Evolutionary conservation across 2,113 vertebrate species (phyloP).

Genomic region (Petrocephalus zakoni): DNA sequence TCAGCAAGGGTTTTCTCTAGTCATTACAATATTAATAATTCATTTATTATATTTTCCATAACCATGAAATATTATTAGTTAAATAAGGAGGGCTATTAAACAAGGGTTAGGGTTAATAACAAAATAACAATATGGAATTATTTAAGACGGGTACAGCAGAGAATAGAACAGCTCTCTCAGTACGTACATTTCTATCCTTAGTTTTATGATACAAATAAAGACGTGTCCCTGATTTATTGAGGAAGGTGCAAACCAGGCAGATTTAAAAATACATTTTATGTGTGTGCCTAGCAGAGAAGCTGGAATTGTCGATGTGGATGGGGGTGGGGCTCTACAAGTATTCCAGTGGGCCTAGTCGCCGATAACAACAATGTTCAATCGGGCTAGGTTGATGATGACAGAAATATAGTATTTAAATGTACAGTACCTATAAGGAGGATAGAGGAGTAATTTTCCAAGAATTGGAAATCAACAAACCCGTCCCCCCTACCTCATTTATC

Average conservation of each 20-base stretch:
- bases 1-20: no score
- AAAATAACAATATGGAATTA: background rate
- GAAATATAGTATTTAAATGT: background rate
- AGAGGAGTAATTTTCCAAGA: background rate
- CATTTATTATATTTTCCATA: background rate
- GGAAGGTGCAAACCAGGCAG: background rate
- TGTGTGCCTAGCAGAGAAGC: background rate
- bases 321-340: background rate
- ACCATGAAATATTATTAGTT: background rate
- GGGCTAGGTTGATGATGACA: background rate
- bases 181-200: background rate
- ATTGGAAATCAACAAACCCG: background rate
- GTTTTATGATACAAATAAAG: background rate
- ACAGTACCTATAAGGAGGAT: background rate
- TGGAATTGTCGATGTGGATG: background rate
- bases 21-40: no score
- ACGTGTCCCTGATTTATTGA: background rate
- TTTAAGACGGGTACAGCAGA: background rate
- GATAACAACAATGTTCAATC: background rate
- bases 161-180: background rate
- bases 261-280: background rate
- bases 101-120: background rate
- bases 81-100: background rate
- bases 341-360: background rate
- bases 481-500: background rate